Evolutionary conservation across 30 jellyfish, hydroid and myxozoan species (phyloP), one percentile per base, ranked within the genome.

Genomic region (Cassiopea xamachana): DNA sequence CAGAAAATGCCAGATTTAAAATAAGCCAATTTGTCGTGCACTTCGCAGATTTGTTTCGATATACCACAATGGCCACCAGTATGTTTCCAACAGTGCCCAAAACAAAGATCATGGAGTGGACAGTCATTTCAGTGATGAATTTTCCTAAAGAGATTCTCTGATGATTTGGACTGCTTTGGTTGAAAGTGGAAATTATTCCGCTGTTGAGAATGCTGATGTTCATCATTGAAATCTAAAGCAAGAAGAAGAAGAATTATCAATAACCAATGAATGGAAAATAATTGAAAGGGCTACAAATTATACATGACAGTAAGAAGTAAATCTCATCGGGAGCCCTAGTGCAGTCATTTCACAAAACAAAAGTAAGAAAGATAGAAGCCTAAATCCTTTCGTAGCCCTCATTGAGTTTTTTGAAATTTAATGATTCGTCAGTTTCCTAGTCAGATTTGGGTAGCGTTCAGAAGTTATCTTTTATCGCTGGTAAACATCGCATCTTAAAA

Each of bases 11-110:
- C 44, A 93, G 88, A 73, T 93, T 93, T 45, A 93, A 80, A 1
- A 93, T 93, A 48, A 88, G 85, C 93, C 97, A 93, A 72, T 89
- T 93, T 2, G 98, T 93, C 16, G 94, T 79, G 49, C 91, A 64
- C 10, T 81, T 91, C 93, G 80, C 14, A 5, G 87, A 8, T 17
- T 79, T 85, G 86, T 47, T 48, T 8, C 89, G 77, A 1, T 85
- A 69, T 19, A 89, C 84, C 46, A 89, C 87, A 0, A 70, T 12
- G 15, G 89, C 86, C 59, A 93, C 88, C 13, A 93, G 83, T 16
- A 75, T 0, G 82, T 93, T 93, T 48, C 98, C 98, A 44, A 84
- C 16, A 6, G 92, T 61, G 48, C 97, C 98, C 27, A 94, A 51
- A 16, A 83, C 69, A 83, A 93, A 88, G 39, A 89, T 82, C 79